Conservation (phyloP, 2,113 vertebrate genomes). For the Cyphomyrus plagiostoma region DNA sequence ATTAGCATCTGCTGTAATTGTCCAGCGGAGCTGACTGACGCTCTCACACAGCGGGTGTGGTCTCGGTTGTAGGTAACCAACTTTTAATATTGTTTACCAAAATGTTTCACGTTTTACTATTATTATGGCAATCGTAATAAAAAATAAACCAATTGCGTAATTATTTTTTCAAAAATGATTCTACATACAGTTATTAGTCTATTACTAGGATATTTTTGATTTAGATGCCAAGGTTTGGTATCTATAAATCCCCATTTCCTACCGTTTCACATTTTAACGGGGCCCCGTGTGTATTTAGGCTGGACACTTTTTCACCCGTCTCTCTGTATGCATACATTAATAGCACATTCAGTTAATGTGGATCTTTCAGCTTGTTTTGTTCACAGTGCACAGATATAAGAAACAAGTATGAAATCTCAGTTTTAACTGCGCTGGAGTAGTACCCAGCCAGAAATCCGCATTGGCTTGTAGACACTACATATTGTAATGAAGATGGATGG, state of each 20-base stretch:
- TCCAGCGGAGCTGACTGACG: neutral
- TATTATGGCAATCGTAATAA: neutral
- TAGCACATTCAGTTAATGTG: neutral
- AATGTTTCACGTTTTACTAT: neutral
- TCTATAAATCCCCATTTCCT: neutral
- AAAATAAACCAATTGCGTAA: neutral
- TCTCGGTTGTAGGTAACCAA: neutral
- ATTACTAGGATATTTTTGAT: neutral
- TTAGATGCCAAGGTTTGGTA: neutral
- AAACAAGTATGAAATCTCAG: neutral
- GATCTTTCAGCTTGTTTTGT: neutral
- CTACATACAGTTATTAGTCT: neutral
- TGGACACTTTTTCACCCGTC: neutral
- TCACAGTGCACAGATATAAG: neutral
- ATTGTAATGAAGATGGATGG: neutral
- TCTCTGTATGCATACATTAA: neutral
- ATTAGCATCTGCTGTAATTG: neutral
- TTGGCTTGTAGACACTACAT: neutral
- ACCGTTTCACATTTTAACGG: neutral
- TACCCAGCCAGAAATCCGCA: neutral
- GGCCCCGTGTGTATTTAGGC: neutral
- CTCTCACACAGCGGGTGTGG: neutral
- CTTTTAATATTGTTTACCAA: neutral
- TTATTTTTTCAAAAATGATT: neutral
- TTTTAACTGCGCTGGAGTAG: neutral